Conservation (phyloP, 1,140 invertebrate species). For the Listronotus bonariensis region DNA sequence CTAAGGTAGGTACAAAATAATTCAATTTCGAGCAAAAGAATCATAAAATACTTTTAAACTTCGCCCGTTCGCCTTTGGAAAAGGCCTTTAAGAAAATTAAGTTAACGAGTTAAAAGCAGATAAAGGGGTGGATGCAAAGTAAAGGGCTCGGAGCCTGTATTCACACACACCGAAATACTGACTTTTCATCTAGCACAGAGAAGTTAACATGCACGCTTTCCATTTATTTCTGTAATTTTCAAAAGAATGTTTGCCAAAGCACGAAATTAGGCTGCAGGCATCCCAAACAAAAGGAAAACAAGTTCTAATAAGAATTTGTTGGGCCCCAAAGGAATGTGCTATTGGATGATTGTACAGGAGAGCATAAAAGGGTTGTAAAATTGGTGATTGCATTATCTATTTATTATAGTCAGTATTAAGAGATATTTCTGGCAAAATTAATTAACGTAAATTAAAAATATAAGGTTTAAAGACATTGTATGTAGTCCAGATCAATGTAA, state of each 20-base stretch:
- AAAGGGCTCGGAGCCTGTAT: no score
- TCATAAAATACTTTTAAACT: background rate
- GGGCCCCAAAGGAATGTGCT: conserved; percentile 16
- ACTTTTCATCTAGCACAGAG: no score
- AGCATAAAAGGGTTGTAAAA: background rate
- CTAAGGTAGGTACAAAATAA: background rate
- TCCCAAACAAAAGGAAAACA: conserved; percentile 25
- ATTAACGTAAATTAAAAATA: no score
- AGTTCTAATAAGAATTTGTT: conserved; percentile 22
- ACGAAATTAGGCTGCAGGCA: conserved; percentile 27
- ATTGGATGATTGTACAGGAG: background rate
- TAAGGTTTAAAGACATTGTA: no score
- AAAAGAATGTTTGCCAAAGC: conserved; percentile 30
- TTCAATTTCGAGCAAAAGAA: conserved; percentile 6
- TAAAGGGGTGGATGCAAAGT: background rate
- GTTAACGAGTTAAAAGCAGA: conserved; percentile 8
- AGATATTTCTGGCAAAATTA: no score
- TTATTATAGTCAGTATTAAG: no score
- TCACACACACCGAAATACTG: no score
- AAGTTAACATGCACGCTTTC: conserved; percentile 7
- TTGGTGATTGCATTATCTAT: conserved; percentile 16
- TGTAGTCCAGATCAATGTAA: no score
- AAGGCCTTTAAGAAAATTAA: background rate
- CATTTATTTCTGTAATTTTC: conserved; percentile 25
- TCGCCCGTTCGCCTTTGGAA: no score